Base-by-base conservation (phyloP, 2,888 invertebrate genomes). In the Athalia circularis region DNA sequence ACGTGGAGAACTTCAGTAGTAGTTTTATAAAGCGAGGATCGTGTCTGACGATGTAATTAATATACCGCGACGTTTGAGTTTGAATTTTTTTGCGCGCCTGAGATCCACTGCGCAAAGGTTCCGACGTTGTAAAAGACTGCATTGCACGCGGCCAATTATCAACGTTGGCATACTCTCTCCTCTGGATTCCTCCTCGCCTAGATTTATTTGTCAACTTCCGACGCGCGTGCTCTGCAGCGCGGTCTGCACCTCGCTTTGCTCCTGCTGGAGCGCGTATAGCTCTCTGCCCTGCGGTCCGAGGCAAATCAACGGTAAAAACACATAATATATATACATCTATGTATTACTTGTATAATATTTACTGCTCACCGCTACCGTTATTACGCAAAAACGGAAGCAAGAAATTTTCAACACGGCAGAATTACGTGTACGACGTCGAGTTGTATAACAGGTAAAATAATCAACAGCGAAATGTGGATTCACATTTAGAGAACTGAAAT, bases 101-200 rank as follows among this genome's bases (percentile, higher is more conserved):
- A 85, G 87, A 82, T 81, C 83, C 86, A 86, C 85, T 86, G 85
- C 65, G 78, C 68, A 87, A 87, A 87, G 86, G 82, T 81, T 83
- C 85, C 85, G 86, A 84, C 85, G 79, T 84, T 68, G 81, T 77
- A 81, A 83, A 85, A 84, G 81, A 80, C 84, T 80, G 83, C 85
- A 84, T 85, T 83, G 82, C 84, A 85, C 84, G 83, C 80, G 79
- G 86, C 84, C 86, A 87, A 87, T 87, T 87, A 87, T 84, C 85
- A 83, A 65, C 43, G 67, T 61, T 45, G 67, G 79, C 82, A 79
- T 82, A 80, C 82, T 81, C 84, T 81, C 81, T 80, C 81, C 61
- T 45, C 77, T 57, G 48, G 77, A 78, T 78, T 77, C 75, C 81
- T 79, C 72, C 80, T 77, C 80, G 65, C 70, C 70, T 77, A 82